Conservation (phyloP, 2,888 invertebrate species). For the Ditylenchus weischeri region DNA sequence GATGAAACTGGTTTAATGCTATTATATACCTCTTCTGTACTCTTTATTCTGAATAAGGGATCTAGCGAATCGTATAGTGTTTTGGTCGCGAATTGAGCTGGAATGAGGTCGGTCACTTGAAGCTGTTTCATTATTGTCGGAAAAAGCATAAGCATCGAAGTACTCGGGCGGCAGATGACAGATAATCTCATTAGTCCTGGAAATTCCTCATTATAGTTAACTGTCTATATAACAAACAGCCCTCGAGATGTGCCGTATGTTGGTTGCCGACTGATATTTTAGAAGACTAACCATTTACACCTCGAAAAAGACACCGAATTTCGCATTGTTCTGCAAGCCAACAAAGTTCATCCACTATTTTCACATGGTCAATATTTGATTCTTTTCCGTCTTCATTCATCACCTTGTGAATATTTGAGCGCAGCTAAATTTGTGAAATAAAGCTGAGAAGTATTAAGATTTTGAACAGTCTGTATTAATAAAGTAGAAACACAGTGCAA, state of each 20-base stretch:
- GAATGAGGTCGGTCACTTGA: background rate
- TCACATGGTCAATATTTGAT: constrained; percentile 23
- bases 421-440: too few species aligned
- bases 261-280: background rate
- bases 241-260: too few species aligned
- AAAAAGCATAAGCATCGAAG: constrained; percentile 13
- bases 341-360: constrained; percentile 39
- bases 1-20: background rate
- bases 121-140: background rate
- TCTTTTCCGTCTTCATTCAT: background rate
- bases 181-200: constrained; percentile 31
- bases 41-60: constrained; percentile 24
- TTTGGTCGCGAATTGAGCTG: constrained; percentile 7
- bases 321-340: constrained; percentile 45
- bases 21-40: constrained; percentile 1
- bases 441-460: too few species aligned
- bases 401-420: too few species aligned
- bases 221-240: too few species aligned
- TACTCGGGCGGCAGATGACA: constrained; percentile 21
- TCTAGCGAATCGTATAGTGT: constrained; percentile 21
- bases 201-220: constrained; percentile 13
- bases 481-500: too few species aligned
- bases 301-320: constrained; percentile 43
- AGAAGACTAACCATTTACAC: constrained; percentile 35
- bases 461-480: too few species aligned